phyloP scores from a whole-genome alignment of 2,797 vertebrate genomes.

The Clarias fuscus region DNA sequence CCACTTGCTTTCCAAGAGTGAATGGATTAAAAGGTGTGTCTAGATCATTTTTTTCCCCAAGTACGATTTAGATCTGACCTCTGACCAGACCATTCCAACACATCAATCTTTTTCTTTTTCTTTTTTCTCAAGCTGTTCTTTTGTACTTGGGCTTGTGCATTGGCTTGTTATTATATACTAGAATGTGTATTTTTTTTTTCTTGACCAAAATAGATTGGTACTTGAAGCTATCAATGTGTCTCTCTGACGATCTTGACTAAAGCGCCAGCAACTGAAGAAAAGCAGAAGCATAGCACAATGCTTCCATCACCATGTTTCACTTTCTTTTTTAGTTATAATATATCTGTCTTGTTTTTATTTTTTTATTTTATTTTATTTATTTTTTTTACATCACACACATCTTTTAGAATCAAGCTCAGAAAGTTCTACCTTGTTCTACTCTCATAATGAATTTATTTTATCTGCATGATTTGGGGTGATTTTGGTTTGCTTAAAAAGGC shows the following conservation, averaged over 20 bases:
- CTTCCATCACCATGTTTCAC: not conserved
- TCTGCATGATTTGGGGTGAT: not conserved
- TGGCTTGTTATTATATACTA: not conserved
- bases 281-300: not conserved
- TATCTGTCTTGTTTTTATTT: not conserved
- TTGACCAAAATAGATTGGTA: not conserved
- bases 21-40: not conserved
- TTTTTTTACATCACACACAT: not conserved
- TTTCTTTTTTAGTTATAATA: not conserved
- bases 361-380: too few species aligned
- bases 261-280: not conserved
- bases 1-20: not conserved
- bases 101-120: not conserved
- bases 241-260: not conserved
- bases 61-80: not conserved
- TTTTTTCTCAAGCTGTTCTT: not conserved
- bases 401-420: not conserved
- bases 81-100: not conserved
- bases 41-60: too few species aligned
- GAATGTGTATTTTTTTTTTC: not conserved
- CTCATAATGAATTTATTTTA: not conserved
- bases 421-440: not conserved
- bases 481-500: not conserved
- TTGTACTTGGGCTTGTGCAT: not conserved
- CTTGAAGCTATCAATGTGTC: not conserved